A percentile compares a stretch with the other conserved stretches of the same genome.
Conservation (phyloP, 2,888 invertebrate genomes). For the Anthoptus insignis region DNA sequence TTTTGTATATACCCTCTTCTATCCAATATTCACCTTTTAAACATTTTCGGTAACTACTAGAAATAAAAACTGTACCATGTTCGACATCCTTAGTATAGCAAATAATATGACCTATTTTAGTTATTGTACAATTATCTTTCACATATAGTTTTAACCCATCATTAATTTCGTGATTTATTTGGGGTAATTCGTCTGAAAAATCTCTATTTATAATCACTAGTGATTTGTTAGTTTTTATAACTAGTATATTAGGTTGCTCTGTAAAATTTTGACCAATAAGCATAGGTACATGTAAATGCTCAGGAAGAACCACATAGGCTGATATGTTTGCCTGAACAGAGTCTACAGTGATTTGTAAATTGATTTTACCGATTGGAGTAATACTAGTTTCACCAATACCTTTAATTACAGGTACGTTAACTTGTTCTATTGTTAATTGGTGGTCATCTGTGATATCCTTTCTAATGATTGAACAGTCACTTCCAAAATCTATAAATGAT, state of each 20-base stretch:
- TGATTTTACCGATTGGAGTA: slow-evolving; percentile 9
- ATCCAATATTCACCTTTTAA: slow-evolving; percentile 1
- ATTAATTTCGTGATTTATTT: neutral
- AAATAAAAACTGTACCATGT: neutral
- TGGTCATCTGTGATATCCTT: neutral
- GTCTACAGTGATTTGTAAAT: too few relatives aligned
- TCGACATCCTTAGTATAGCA: neutral
- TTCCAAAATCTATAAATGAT: slow-evolving; percentile 23
- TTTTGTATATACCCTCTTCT: neutral
- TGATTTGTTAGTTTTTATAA: slow-evolving; percentile 12
- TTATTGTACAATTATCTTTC: neutral
- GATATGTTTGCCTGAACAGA: slow-evolving; percentile 9
- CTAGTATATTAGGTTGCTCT: slow-evolving; percentile 8
- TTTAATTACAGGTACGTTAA: neutral
- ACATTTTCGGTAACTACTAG: slow-evolving; percentile 2
- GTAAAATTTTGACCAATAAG: slow-evolving; percentile 26
- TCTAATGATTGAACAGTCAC: slow-evolving; percentile 24
- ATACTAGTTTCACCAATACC: slow-evolving; percentile 13
- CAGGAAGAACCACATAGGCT: neutral
- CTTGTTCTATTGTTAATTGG: neutral
- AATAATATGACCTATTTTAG: neutral
- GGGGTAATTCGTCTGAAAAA: neutral
- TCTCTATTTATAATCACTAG: slow-evolving; percentile 1
- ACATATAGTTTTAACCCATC: neutral
- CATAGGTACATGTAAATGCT: slow-evolving; percentile 13